Evolutionary conservation across 2,797 vertebrate genomes (phyloP), one percentile per base, ranked within the genome.

Genomic region (Microctenopoma stevenorrisi): DNA sequence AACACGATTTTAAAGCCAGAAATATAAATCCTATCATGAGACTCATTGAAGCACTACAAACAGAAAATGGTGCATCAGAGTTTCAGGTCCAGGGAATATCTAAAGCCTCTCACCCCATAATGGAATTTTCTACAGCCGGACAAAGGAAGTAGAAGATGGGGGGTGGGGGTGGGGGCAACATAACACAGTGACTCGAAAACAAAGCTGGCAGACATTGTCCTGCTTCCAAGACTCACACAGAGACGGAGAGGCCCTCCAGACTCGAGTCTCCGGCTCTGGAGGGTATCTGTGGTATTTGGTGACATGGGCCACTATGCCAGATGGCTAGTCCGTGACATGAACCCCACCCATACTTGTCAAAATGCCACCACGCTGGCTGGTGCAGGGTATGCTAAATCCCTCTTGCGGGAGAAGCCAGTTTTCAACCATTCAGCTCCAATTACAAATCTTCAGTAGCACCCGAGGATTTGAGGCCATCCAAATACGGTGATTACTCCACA

Each of bases 401-500:
- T 83, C 79, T 84, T 47, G 8, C 16, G 76, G 86, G 85, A 88
- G 68, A 79, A 79, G 83, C 71, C 79, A 44, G 84, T 85, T 88
- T 90, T 83, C 77, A 79, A 55, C 82, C 81, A 80, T 91, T 88
- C 85, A 87, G 81, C 83, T 91, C 83, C 85, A 84, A 88, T 91
- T 90, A 85, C 84, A 91, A 89, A 88, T 87, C 89, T 88, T 83
- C 87, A 86, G 79, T 71, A 74, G 79, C 82, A 77, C 77, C 84
- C 76, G 37, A 82, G 78, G 89, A 81, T 89, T 87, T 80, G 71
- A 83, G 79, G 79, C 85, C 81, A 68, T 87, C 88, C 86, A 86
- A 92, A 91, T 82, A 76, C 79, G 88, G 81, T 75, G 86, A 88
- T 91, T 90, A 86, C 72, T 40, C 81, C 5, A 28, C 80, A 52